Conservation (phyloP, 2,888 invertebrate species). For the Linnaemya vulpina region DNA sequence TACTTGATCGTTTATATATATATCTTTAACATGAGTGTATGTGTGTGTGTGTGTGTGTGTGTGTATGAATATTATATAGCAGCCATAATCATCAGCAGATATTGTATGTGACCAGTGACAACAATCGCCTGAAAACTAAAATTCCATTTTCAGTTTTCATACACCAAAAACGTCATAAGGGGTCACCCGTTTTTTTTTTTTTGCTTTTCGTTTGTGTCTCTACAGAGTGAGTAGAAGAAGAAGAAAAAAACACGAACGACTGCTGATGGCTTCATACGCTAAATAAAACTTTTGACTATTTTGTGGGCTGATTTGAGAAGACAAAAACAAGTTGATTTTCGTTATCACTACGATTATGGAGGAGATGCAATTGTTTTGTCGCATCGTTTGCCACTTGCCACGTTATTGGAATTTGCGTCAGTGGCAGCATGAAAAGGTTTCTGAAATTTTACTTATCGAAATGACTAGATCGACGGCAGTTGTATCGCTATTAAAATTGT, state of each 20-base stretch:
- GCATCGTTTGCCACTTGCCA: neutral
- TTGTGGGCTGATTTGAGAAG: conserved; percentile 37
- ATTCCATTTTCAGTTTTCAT: conserved; percentile 39
- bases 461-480: too few relatives aligned
- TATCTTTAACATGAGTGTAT: too few relatives aligned
- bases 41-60: neutral
- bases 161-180: conserved; percentile 52
- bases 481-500: too few relatives aligned
- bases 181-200: conserved; percentile 32
- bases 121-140: conserved; percentile 42
- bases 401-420: neutral
- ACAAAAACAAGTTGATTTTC: conserved; percentile 14
- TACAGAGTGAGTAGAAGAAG: neutral
- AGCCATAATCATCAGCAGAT: conserved; percentile 67
- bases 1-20: too few relatives aligned
- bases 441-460: too few relatives aligned
- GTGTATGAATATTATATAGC: conserved; percentile 73
- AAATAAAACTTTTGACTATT: conserved; percentile 45
- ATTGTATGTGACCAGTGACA: conserved; percentile 40
- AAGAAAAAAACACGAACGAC: conserved; percentile 24
- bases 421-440: neutral
- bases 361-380: neutral
- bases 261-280: conserved; percentile 18
- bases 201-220: conserved; percentile 46
- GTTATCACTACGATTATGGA: neutral